Conservation (phyloP, 2,797 vertebrate species). For the Cercopithecus diana region DNA sequence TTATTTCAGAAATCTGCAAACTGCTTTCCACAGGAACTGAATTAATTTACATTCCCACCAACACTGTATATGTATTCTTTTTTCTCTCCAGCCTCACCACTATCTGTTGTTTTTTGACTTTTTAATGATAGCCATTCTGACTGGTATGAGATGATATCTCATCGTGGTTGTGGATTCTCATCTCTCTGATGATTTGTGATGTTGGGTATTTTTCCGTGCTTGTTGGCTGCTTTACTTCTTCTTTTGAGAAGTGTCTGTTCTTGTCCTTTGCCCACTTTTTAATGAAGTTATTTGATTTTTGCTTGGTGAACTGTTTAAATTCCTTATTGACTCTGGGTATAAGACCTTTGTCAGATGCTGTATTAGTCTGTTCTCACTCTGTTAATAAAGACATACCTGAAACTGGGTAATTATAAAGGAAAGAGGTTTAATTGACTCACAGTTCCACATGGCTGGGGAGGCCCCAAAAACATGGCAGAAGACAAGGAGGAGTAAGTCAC, state of each 20-base stretch:
- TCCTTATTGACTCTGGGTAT: not conserved
- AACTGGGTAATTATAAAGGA: not conserved
- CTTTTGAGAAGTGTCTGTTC: not conserved
- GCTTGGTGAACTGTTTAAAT: not conserved
- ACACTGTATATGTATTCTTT: not conserved
- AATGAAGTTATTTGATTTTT: not conserved
- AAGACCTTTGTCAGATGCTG: not conserved
- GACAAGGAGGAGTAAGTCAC: not conserved
- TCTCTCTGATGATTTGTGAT: not conserved
- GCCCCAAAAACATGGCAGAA: not conserved
- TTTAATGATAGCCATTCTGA: not conserved
- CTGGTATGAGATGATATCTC: not conserved
- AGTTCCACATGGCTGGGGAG: not conserved
- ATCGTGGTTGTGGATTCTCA: not conserved
- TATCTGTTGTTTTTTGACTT: not conserved
- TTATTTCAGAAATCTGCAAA: not conserved
- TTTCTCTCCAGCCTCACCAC: not conserved
- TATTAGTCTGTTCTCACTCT: not conserved
- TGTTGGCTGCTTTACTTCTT: not conserved
- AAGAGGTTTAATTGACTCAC: not conserved
- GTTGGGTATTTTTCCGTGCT: not conserved
- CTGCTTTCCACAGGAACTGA: not conserved
- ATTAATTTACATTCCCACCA: not conserved
- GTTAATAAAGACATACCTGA: not conserved
- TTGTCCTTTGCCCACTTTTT: not conserved